Percentiles rank a stretch among this genome's conserved stretches.
phyloP scores from a whole-genome alignment of 2,888 invertebrate species.

The Platerodrilus igneus region DNA sequence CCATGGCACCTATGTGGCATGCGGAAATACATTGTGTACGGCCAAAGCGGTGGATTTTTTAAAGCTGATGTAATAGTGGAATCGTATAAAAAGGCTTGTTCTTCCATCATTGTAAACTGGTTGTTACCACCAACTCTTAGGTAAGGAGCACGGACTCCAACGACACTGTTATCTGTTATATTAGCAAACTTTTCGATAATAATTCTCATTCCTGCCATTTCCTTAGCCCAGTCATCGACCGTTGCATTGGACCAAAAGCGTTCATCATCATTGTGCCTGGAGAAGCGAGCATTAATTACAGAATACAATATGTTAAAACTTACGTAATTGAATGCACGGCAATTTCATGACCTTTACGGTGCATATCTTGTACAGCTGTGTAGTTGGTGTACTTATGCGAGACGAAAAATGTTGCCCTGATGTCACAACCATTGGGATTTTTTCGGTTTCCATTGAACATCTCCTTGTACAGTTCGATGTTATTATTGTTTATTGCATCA shows the following conservation, averaged over 20 bases:
- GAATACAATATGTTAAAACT: conserved; percentile 45
- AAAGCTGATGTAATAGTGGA: conserved; percentile 91
- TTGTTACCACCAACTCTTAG: conserved; percentile 90
- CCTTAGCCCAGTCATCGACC: conserved; percentile 90
- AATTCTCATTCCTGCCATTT: conserved; percentile 91
- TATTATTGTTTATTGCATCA: conserved; percentile 92
- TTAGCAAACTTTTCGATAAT: conserved; percentile 87
- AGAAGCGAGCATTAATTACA: conserved; percentile 12
- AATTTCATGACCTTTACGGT: conserved; percentile 88
- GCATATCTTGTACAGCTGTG: conserved; percentile 86
- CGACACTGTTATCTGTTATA: conserved; percentile 85
- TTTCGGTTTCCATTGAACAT: conserved; percentile 85
- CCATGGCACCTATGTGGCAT: conserved; percentile 94
- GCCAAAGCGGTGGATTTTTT: conserved; percentile 92
- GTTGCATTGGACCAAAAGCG: conserved; percentile 90
- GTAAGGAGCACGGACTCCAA: conserved; percentile 87
- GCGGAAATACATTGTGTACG: conserved; percentile 96
- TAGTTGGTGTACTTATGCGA: conserved; percentile 93
- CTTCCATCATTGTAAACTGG: conserved; percentile 97
- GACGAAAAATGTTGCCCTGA: conserved; percentile 87
- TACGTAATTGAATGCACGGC: conserved; percentile 92
- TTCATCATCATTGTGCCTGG: conserved; percentile 85
- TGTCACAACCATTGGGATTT: conserved; percentile 90
- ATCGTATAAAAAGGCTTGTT: conserved; percentile 91
- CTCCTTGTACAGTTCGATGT: conserved; percentile 88